These are phyloP conservation scores for Holcopasites calliopsidis DNA, from an alignment of 1,140 invertebrate species.

Conservation along the genomic window DNA sequence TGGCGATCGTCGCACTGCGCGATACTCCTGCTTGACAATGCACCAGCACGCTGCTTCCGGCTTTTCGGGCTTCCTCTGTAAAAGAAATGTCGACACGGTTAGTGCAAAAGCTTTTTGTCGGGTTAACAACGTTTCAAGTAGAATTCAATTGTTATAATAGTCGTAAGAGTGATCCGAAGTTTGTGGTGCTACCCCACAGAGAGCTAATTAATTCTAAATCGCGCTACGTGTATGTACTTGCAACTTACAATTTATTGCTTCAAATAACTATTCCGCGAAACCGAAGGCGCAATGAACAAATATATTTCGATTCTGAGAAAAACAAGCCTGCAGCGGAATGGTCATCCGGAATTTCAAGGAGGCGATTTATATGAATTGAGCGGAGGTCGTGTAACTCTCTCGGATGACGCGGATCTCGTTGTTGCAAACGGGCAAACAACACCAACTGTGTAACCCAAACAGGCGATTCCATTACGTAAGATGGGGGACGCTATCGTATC, in stretches of 20 bases:
- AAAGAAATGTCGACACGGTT: constrained; percentile 69
- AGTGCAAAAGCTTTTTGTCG: neutral
- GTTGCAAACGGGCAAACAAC: constrained; percentile 56
- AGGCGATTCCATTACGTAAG: constrained; percentile 68
- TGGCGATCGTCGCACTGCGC: constrained; percentile 95
- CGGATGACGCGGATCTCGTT: constrained; percentile 4
- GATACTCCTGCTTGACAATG: constrained; percentile 98
- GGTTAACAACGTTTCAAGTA: neutral
- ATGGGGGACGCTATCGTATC: constrained; percentile 70
- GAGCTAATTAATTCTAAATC: no score
- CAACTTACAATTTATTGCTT: no score
- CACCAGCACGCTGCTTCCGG: constrained; percentile 90
- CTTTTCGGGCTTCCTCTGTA: constrained; percentile 91
- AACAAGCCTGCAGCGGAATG: neutral
- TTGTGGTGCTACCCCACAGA: no score
- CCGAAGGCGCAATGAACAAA: no score
- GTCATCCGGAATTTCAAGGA: constrained; percentile 21
- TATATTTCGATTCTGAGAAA: neutral
- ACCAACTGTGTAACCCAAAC: constrained; percentile 68
- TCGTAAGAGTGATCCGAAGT: no score
- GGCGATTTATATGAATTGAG: constrained; percentile 19
- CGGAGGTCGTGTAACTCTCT: constrained; percentile 5
- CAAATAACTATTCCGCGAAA: no score
- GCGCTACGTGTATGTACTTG: no score
- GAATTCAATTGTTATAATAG: no score